Evolutionary conservation across 2,888 invertebrate species (phyloP), one percentile per base, ranked within the genome.

Genomic region (Drosophila colorata): DNA sequence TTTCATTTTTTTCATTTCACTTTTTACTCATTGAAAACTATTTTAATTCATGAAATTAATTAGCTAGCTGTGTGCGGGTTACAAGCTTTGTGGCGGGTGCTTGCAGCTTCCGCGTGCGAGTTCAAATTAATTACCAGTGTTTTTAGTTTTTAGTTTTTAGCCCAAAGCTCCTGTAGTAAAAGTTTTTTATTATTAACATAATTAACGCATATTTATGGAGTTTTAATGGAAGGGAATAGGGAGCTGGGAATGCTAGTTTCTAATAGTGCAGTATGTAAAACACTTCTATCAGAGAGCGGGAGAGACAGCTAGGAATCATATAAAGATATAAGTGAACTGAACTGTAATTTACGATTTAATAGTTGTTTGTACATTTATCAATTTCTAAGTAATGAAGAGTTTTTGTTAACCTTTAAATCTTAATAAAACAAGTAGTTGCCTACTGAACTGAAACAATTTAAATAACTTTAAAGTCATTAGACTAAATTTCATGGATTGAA

Each of bases 1-100:
- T 67, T 43, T 41, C 35, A 49, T 64, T 49, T 64, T 38, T 41
- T 59, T 37, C 38, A 9, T 47, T 58, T 37, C 2, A 31, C 35
- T 14, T 56, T 9, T 44, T 48, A 28, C 16, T 11, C 11, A 53
- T 38, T 33, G 9, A 43, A 40, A 46, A 57, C 43, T 47, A 43
- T 31, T 31, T 31, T 52, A 47, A 63, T 60, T 56, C 25, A 70
- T 56, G 18, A 35, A 58, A 57, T 74, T 75, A 61, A 78, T 76
- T 76, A 59, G 40, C 31, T 49, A 46, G 35, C 14, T 69, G 0
- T n/a, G 5, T 31, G 28, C 37, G 13, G 4, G 20, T 25, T 33
- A 16, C 46, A 35, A n/a, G 28, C 9, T 44, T 41, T 28, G 18
- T 31, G 31, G 16, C 49, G 51, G 59, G 35, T 65, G 51, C 53